phyloP scores from a whole-genome alignment of 2,888 invertebrate species.

The Diaperis boleti region DNA sequence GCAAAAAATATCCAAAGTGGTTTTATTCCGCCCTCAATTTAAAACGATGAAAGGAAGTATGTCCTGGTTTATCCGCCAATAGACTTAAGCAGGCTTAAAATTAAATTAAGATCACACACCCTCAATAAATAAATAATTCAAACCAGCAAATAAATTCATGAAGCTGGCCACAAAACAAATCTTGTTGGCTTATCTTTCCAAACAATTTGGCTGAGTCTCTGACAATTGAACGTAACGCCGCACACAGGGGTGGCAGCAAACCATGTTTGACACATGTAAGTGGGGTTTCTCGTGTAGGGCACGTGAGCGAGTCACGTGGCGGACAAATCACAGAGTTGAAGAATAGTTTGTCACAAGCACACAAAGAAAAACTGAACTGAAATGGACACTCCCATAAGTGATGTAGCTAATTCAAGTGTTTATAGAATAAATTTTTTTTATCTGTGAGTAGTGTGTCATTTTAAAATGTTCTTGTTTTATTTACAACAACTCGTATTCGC shows the following conservation, averaged over 20 bases:
- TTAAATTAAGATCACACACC: conserved; percentile 58
- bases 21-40: background rate
- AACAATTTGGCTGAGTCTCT: conserved; percentile 60
- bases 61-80: background rate
- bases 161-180: conserved; percentile 55
- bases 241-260: conserved; percentile 51
- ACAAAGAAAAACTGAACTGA: conserved; percentile 51
- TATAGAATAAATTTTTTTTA: background rate
- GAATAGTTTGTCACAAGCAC: conserved; percentile 57
- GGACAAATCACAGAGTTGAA: conserved; percentile 57
- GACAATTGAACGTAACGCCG: conserved; percentile 41
- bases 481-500: no score
- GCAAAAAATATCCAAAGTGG: background rate
- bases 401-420: conserved; percentile 40
- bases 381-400: conserved; percentile 57
- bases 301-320: conserved; percentile 57
- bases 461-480: no score
- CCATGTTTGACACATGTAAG: conserved; percentile 65
- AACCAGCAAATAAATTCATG: conserved; percentile 53
- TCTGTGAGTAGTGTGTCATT: no score
- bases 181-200: conserved; percentile 64
- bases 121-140: conserved; percentile 62
- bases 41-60: conserved; percentile 1
- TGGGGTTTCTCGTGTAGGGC: conserved; percentile 60
- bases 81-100: conserved; percentile 53